Conservation (phyloP, 2,888 invertebrate genomes). For the Caenorhabditis drosophilae region DNA sequence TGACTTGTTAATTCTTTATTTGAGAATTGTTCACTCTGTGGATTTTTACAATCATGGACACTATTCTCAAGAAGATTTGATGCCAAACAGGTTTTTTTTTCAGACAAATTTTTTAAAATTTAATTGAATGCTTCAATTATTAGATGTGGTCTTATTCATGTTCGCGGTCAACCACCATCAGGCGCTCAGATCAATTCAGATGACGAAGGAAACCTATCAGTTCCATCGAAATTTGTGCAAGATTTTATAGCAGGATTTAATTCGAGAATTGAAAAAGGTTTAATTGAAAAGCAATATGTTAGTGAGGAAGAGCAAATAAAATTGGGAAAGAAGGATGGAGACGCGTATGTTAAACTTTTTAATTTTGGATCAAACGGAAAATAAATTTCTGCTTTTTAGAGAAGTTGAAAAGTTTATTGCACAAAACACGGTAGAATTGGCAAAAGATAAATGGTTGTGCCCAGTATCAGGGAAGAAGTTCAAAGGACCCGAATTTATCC, state of each 20-base stretch:
- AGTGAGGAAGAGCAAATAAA: slow-evolving; percentile 81
- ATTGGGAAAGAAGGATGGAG: slow-evolving; percentile 82
- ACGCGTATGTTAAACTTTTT: slow-evolving; percentile 72
- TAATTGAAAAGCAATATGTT: slow-evolving; percentile 76
- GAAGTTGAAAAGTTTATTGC: slow-evolving; percentile 93
- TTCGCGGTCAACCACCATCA: slow-evolving; percentile 85
- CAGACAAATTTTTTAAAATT: slow-evolving; percentile 6
- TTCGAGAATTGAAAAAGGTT: slow-evolving; percentile 81
- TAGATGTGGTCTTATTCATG: slow-evolving; percentile 92
- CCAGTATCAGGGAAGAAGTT: slow-evolving; percentile 98
- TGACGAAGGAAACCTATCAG: slow-evolving; percentile 67
- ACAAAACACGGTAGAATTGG: slow-evolving; percentile 92
- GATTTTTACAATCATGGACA: slow-evolving; percentile 99
- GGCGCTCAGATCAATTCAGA: slow-evolving; percentile 75
- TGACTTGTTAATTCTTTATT: slow-evolving; percentile 80
- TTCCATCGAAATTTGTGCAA: slow-evolving; percentile 49
- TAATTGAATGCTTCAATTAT: slow-evolving; percentile 5
- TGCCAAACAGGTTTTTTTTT: slow-evolving; percentile 80
- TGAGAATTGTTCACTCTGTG: slow-evolving; percentile 94
- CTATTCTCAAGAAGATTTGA: slow-evolving; percentile 98
- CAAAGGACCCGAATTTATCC: slow-evolving; percentile 95
- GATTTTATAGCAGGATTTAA: slow-evolving; percentile 78
- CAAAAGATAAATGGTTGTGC: slow-evolving; percentile 98
- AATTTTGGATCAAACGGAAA: neutral
- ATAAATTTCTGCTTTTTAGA: too few relatives aligned